These are phyloP conservation scores for Scaptomyza polygonia DNA, from an alignment of 2,888 invertebrate genomes.

Conservation along the genomic window DNA sequence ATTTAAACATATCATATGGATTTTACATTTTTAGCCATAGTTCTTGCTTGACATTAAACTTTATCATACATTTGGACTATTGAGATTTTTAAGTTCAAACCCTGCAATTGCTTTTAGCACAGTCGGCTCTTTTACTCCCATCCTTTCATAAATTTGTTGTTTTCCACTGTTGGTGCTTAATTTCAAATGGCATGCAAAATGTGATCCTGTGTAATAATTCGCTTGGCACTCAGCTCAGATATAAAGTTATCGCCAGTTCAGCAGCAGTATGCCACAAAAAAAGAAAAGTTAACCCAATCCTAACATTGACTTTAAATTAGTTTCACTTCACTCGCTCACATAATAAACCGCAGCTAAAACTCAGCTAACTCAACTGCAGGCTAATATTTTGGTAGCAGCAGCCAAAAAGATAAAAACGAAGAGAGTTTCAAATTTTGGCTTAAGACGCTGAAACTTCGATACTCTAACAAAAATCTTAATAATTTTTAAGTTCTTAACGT, in stretches of 20 bases:
- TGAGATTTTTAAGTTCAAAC: neutral
- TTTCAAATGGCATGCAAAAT: slow-evolving; percentile 19
- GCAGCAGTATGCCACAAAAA: neutral
- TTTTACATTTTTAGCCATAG: no score
- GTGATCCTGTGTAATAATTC: slow-evolving; percentile 2
- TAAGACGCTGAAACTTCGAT: neutral
- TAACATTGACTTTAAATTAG: slow-evolving; percentile 72
- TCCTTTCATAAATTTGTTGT: slow-evolving; percentile 21
- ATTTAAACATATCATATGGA: no score
- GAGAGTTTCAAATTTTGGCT: neutral
- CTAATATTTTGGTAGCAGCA: slow-evolving; percentile 36
- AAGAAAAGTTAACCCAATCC: slow-evolving; percentile 38
- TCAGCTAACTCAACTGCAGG: slow-evolving; percentile 35
- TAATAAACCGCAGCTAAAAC: slow-evolving; percentile 63
- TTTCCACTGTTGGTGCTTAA: slow-evolving; percentile 1
- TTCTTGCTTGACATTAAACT: no score
- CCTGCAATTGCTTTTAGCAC: slow-evolving; percentile 10
- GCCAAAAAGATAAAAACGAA: slow-evolving; percentile 6
- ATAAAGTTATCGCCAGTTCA: slow-evolving; percentile 8
- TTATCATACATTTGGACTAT: neutral
- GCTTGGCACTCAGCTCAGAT: slow-evolving; percentile 9
- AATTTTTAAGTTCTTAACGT: neutral
- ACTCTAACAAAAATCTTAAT: neutral
- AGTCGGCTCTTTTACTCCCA: slow-evolving; percentile 5
- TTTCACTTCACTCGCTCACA: slow-evolving; percentile 65